These are phyloP conservation scores for Hyles vespertilio DNA, from an alignment of 1,140 invertebrate species.

Conservation along the genomic window DNA sequence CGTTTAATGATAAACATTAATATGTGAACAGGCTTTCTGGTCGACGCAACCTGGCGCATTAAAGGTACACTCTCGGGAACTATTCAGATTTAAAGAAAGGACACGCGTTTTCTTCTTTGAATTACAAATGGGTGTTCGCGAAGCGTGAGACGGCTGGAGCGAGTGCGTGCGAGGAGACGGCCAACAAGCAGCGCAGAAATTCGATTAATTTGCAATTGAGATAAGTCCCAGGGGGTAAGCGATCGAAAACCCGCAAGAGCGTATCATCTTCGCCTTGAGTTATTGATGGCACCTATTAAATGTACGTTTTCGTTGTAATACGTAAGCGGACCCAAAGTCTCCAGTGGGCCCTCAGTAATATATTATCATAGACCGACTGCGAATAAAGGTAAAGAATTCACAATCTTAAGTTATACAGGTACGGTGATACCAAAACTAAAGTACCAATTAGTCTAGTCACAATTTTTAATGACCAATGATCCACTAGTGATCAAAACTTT, in stretches of 20 bases:
- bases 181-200: constrained; percentile 47
- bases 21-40: background rate
- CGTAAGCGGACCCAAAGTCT: constrained; percentile 37
- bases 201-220: constrained; percentile 73
- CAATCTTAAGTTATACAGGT: too few relatives aligned
- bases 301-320: constrained; percentile 64
- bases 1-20: background rate
- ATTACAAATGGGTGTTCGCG: constrained; percentile 44
- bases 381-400: constrained; percentile 38
- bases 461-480: background rate
- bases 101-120: constrained; percentile 43
- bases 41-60: constrained; percentile 11
- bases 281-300: constrained; percentile 76
- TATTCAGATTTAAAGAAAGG: constrained; percentile 45
- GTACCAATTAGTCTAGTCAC: too few relatives aligned
- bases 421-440: too few relatives aligned
- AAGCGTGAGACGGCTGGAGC: constrained; percentile 4
- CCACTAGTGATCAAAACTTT: constrained; percentile 21
- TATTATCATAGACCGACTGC: constrained; percentile 64
- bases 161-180: constrained; percentile 32
- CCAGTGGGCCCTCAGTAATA: constrained; percentile 59
- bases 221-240: constrained; percentile 61
- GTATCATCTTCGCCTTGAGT: constrained; percentile 65
- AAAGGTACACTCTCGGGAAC: constrained; percentile 17
- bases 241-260: constrained; percentile 54